Base-by-base conservation (phyloP, 2,888 invertebrate genomes). In the Thecophora atra region DNA sequence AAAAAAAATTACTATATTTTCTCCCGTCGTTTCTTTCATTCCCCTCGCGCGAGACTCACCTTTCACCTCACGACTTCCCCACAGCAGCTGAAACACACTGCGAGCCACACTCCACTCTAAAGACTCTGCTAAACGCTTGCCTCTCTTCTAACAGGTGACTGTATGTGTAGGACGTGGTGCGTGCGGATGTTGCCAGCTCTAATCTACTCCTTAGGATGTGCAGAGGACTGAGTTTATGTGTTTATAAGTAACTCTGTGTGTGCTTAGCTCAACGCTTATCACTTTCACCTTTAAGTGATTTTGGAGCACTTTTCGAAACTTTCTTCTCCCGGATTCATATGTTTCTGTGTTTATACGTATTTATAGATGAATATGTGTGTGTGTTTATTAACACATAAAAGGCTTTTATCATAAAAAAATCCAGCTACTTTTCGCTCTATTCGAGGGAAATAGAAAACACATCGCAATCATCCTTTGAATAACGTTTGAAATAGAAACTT, bases 271-370 rank as follows among this genome's bases (percentile, higher is more conserved):
- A 81, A 78, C 79, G 81, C 81, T 81, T 81, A 82, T 82, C 79
- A 80, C 80, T 80, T n/a, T n/a, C n/a, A n/a, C 78, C 77, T 78
- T 80, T 82, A 82, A 82, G 81, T 82, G 82, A 82, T 81, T 83
- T 80, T 51, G 52, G 26, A 44, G 37, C 69, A 69, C 69, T 60
- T 69, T 69, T 28, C 60, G 69, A 62, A 60, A 47, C 28, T 69
- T 69, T 62, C 58, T 37, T 15, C 21, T 7, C 19, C n/a, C n/a
- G 17, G 15, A 37, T 3, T n/a, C 3, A 0, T 37, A 37, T 11
- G 11, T 37, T 6, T 37, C 6, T 37, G 30, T 37, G 30, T 5
- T n/a, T 42, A 7, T 17, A 19, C 37, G 17, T 21, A 11, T 54
- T 54, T 19, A 24, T 24, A 54, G 54, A 52, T 19, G 17, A 3